Conservation (phyloP, 1,140 invertebrate species). For the Bombus impatiens region DNA sequence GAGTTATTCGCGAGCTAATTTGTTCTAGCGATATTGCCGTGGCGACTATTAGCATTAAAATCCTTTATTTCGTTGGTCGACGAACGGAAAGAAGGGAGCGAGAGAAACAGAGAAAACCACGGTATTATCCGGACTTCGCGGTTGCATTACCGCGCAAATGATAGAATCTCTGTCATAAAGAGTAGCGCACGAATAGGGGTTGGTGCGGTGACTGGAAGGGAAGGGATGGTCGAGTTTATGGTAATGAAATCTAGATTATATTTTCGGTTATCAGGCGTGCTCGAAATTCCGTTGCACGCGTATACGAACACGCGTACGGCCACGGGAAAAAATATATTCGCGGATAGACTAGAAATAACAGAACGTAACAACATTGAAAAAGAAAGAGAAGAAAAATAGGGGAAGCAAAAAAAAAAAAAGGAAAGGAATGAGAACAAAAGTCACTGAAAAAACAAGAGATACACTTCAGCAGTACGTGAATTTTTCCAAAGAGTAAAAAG, state of each 20-base stretch:
- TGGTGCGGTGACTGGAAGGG: neutral
- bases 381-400: neutral
- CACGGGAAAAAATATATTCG: neutral
- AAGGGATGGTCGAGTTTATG: slow-evolving; percentile 41
- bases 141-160: slow-evolving; percentile 54
- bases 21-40: slow-evolving; percentile 27
- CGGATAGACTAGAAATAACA: neutral
- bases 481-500: neutral
- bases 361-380: neutral
- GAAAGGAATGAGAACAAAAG: neutral
- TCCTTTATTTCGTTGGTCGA: slow-evolving; percentile 32
- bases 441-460: neutral
- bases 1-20: slow-evolving; percentile 33
- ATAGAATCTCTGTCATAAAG: slow-evolving; percentile 44
- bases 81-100: neutral
- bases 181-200: slow-evolving; percentile 12
- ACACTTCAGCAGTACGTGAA: neutral
- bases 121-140: slow-evolving; percentile 42
- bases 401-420: neutral
- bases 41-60: slow-evolving; percentile 39
- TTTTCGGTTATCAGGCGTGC: slow-evolving; percentile 50
- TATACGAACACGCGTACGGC: neutral
- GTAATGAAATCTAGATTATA: slow-evolving; percentile 67
- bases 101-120: neutral
- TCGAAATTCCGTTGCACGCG: slow-evolving; percentile 11